Evolutionary conservation across 2,797 vertebrate genomes (phyloP).

Genomic region (Pteropus rufus): DNA sequence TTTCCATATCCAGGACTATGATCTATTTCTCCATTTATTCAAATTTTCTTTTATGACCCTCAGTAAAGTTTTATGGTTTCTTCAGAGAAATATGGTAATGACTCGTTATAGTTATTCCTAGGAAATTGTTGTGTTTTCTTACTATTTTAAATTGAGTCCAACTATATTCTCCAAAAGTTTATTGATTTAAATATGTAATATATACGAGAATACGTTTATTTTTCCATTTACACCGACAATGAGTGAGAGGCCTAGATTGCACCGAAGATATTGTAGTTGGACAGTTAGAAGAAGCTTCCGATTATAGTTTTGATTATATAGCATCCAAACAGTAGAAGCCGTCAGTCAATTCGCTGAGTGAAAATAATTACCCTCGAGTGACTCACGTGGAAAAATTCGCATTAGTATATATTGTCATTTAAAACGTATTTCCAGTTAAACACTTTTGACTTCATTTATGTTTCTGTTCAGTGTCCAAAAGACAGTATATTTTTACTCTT

Average conservation of each 20-base stretch:
- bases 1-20: neutral
- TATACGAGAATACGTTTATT: neutral
- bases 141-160: neutral
- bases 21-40: constrained; percentile 37
- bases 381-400: neutral
- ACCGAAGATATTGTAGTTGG: neutral
- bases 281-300: neutral
- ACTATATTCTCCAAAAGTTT: neutral
- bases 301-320: neutral
- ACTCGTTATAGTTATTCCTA: neutral
- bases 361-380: neutral
- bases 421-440: constrained; percentile 49
- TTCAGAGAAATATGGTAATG: constrained; percentile 43
- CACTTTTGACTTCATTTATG: constrained; percentile 11
- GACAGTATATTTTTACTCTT: neutral
- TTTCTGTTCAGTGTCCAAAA: constrained; percentile 9
- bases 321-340: neutral
- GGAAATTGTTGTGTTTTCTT: constrained; percentile 30
- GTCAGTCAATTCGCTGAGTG: neutral
- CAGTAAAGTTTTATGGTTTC: constrained; percentile 53
- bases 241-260: neutral
- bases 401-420: constrained; percentile 33
- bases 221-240: neutral
- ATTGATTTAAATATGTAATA: neutral
- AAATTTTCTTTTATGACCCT: constrained; percentile 50